phyloP scores from a whole-genome alignment of 2,797 vertebrate species.

The Erethizon dorsatum region DNA sequence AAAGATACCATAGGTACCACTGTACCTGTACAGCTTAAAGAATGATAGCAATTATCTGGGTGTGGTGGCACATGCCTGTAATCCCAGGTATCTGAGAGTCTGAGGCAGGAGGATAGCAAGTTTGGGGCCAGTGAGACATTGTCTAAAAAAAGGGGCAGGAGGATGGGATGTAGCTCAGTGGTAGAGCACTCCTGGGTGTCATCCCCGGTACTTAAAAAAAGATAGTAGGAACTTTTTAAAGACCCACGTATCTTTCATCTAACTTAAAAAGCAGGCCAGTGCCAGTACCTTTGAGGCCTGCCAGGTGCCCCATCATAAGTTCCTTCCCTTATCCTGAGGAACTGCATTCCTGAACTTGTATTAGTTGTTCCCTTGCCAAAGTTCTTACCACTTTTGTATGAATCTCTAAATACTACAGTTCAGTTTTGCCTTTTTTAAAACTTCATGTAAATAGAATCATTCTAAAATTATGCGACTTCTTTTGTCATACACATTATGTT shows the following conservation, averaged over 20 bases:
- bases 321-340: not conserved
- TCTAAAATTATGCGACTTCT: not conserved
- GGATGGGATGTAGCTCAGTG: not conserved
- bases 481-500: not conserved
- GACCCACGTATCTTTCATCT: not conserved
- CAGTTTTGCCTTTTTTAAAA: not conserved
- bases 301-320: too few species aligned
- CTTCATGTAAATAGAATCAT: constrained; percentile 24
- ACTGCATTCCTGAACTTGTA: not conserved
- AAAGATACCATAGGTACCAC: not conserved
- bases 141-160: not conserved
- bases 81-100: not conserved
- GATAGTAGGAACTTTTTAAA: not conserved
- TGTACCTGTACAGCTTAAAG: not conserved
- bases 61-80: not conserved
- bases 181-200: not conserved
- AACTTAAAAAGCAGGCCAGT: not conserved
- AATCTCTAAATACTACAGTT: constrained; percentile 18
- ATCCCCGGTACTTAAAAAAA: not conserved
- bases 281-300: not conserved
- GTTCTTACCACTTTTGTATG: not conserved
- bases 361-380: not conserved
- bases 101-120: not conserved
- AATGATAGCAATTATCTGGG: not conserved
- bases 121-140: not conserved